Conservation (phyloP, 2,113 vertebrate genomes). For the Felis chaus region DNA sequence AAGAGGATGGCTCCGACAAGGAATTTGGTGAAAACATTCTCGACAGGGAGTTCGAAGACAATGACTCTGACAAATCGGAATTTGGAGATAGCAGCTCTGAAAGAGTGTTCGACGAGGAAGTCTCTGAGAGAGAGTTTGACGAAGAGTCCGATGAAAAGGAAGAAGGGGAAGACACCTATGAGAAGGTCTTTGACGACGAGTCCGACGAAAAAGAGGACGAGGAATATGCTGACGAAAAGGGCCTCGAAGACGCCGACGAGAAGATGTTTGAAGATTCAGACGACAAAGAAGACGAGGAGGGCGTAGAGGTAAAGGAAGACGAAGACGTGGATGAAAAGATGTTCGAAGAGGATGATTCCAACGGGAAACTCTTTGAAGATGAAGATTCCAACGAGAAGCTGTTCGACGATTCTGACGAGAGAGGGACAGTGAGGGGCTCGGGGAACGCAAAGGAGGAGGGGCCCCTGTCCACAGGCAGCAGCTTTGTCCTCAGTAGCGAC, state of each 20-base stretch:
- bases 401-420: constrained; percentile 59
- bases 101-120: constrained; percentile 56
- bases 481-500: constrained; percentile 91
- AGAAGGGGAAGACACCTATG: constrained; percentile 42
- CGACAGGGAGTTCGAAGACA: constrained; percentile 61
- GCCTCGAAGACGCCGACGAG: not conserved
- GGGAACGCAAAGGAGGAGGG: constrained; percentile 64
- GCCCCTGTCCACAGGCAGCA: constrained; percentile 92
- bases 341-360: constrained; percentile 51
- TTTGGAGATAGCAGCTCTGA: constrained; percentile 61
- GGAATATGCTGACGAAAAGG: constrained; percentile 24
- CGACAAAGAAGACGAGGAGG: constrained; percentile 58
- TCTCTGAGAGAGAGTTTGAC: constrained; percentile 46
- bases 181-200: constrained; percentile 67
- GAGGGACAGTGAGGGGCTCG: not conserved
- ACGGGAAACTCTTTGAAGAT: constrained; percentile 54
- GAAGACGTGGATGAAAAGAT: constrained; percentile 40
- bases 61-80: constrained; percentile 59
- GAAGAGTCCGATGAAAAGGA: constrained; percentile 61
- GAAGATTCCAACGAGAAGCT: constrained; percentile 47
- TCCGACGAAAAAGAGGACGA: constrained; percentile 45
- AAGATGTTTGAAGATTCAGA: constrained; percentile 62
- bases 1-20: constrained; percentile 9
- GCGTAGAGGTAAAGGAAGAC: constrained; percentile 9
- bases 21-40: constrained; percentile 38